phyloP scores from a whole-genome alignment of 1,140 invertebrate species.

The Pentalonia nigronervosa region DNA sequence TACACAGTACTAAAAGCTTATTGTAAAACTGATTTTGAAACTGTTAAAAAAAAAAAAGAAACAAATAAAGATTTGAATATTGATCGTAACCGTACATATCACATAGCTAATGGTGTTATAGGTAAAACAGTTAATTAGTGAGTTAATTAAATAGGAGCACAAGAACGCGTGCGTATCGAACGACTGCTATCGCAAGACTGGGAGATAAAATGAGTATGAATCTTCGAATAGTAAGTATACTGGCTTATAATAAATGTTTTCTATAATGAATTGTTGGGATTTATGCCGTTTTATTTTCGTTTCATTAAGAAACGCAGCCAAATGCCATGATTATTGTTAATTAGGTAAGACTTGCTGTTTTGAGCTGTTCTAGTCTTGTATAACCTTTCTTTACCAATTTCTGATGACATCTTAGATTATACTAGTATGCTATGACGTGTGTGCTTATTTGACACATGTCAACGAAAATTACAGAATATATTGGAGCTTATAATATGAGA shows the following conservation, averaged over 20 bases:
- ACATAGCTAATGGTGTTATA: too few relatives aligned
- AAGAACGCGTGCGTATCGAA: too few relatives aligned
- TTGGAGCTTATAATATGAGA: neutral
- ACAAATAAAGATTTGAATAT: too few relatives aligned
- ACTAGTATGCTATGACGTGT: neutral
- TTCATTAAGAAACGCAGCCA: neutral
- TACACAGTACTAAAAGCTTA: too few relatives aligned
- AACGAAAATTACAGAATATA: neutral
- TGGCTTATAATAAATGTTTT: neutral
- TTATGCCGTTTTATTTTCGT: neutral
- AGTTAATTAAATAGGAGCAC: too few relatives aligned
- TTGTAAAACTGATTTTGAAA: too few relatives aligned
- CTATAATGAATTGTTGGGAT: neutral
- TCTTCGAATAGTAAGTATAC: neutral
- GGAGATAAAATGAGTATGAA: neutral
- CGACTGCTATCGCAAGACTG: too few relatives aligned
- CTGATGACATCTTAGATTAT: neutral
- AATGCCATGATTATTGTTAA: neutral
- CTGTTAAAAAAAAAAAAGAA: too few relatives aligned
- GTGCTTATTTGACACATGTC: neutral
- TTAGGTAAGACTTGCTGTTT: neutral
- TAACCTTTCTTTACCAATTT: neutral
- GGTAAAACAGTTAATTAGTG: too few relatives aligned
- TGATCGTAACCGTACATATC: too few relatives aligned
- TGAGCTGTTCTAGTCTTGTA: neutral